Evolutionary conservation across 2,888 invertebrate genomes (phyloP), one percentile per base, ranked within the genome.

Genomic region (Xanthostigma xanthostigma): DNA sequence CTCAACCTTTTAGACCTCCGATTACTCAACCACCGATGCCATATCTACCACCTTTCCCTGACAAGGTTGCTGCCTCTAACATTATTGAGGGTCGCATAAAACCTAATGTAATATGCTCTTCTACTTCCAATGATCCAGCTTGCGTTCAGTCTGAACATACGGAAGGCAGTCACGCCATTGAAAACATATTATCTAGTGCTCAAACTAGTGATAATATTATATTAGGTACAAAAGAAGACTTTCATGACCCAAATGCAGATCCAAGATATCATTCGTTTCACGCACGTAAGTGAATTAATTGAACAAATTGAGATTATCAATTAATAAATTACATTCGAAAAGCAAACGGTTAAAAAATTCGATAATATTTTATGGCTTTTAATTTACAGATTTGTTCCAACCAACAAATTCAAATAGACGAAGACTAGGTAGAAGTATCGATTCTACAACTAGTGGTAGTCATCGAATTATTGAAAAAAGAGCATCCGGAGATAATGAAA

Each of bases 31-130:
- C 54, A 9, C 49, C 57, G 3, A 64, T 69, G 2, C 70, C 70
- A 9, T 73, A 73, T 53, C 60, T 73, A 36, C 71, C 72, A 8
- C 73, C 73, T 10, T 68, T 69, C 55, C 67, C 69, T 1, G 45
- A 48, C n/a, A 40, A 39, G 9, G 33, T 50, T 35, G 50, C 46
- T 17, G 41, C 47, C 35, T 49, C 51, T 53, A 42, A 44, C 39
- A 42, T 41, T 46, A 13, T 27, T 47, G 17, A 40, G 40, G 34
- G 10, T 38, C 17, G n/a, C 45, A 41, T 17, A 41, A 27, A n/a
- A 39, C 40, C 40, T 27, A 9, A 13, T 11, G 2, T 14, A 39
- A 9, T 46, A 36, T 50, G 51, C 42, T 50, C 45, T 40, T 49
- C 49, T 34, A 50, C 49, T 14, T 48, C 49, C 9, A 34, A 48